phyloP scores from a whole-genome alignment of 2,113 vertebrate genomes.

The Phylloscopus trochiloides region DNA sequence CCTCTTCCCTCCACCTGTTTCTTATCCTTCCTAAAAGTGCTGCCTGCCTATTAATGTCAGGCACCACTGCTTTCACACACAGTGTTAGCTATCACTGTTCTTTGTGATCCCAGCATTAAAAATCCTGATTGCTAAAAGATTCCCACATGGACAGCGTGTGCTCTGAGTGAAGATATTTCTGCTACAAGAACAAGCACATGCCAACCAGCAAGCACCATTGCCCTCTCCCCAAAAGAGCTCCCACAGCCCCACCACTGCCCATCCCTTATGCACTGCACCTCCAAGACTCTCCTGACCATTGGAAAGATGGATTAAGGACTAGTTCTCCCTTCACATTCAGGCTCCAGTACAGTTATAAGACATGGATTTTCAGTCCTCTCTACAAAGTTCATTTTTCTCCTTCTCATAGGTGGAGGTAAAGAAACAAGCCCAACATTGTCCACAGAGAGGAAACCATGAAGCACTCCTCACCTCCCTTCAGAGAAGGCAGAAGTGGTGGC shows the following conservation, averaged over 20 bases:
- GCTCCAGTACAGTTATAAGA: neutral
- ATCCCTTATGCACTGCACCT: neutral
- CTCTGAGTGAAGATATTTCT: neutral
- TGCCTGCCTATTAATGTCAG: neutral
- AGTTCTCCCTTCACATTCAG: neutral
- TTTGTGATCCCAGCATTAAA: neutral
- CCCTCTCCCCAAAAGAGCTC: neutral
- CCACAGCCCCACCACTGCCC: neutral
- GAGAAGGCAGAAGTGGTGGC: neutral
- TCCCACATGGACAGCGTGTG: neutral
- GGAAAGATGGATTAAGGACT: neutral
- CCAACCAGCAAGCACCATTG: neutral
- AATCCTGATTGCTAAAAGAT: neutral
- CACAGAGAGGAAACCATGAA: neutral
- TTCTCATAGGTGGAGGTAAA: neutral
- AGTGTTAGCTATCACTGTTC: neutral
- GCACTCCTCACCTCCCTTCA: neutral
- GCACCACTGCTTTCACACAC: neutral
- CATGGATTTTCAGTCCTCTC: neutral
- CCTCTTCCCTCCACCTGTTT: neutral
- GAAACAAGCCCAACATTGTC: neutral
- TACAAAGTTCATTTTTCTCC: neutral
- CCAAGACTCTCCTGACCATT: neutral
- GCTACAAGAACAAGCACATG: neutral
- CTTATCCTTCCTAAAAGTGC: neutral